These are phyloP conservation scores for Dasypus novemcinctus DNA, from an alignment of 2,113 vertebrate genomes.

Conservation along the genomic window DNA sequence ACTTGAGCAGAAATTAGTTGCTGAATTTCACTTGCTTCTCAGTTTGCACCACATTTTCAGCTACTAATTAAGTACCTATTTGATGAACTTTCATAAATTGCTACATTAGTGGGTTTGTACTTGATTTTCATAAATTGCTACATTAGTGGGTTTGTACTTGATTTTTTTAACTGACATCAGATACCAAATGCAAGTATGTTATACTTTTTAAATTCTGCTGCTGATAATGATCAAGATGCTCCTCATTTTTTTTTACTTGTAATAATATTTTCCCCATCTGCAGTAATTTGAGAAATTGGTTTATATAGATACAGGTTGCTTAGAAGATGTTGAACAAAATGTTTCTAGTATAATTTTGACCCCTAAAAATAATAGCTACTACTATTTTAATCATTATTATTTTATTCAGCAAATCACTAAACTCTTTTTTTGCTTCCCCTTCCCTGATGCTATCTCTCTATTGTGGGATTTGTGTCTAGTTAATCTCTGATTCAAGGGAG, in stretches of 20 bases:
- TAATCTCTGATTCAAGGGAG: constrained; percentile 1
- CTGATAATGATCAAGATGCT: constrained; percentile 40
- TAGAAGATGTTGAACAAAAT: constrained; percentile 40
- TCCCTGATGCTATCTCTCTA: constrained; percentile 33
- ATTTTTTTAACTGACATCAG: constrained; percentile 25
- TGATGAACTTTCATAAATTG: neutral
- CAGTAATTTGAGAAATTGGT: constrained; percentile 8
- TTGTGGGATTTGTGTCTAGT: constrained; percentile 53
- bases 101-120: neutral
- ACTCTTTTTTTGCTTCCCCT: neutral
- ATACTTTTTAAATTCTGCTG: neutral
- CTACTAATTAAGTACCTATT: neutral
- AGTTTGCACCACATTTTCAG: constrained; percentile 25
- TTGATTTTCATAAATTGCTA: neutral
- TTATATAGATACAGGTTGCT: constrained; percentile 23
- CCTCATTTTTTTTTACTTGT: neutral
- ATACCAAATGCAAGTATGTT: neutral
- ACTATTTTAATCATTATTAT: constrained; percentile 21
- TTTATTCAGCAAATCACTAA: constrained; percentile 43
- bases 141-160: neutral
- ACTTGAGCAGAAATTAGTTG: constrained; percentile 22
- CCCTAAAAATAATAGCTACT: constrained; percentile 22
- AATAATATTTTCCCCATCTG: neutral
- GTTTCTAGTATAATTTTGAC: constrained; percentile 34
- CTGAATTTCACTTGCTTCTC: constrained; percentile 4